Conservation (phyloP, 2,113 vertebrate species). For the Thamnaconus septentrionalis region DNA sequence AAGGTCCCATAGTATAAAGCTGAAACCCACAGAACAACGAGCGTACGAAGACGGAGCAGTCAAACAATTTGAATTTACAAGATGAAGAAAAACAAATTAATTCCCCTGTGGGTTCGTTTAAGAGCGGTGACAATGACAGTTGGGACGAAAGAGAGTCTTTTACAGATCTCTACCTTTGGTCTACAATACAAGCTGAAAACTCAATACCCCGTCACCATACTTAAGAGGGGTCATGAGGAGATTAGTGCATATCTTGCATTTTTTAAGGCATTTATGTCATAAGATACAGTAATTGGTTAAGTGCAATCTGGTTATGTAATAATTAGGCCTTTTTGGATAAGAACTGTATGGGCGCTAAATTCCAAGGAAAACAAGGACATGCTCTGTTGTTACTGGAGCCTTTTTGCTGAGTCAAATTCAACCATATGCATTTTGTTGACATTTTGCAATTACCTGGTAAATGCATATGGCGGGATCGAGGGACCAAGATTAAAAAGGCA, state of each 20-base stretch:
- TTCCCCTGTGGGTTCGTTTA: constrained; percentile 1
- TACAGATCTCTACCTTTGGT: neutral
- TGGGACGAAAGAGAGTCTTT: neutral
- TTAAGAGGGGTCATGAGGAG: constrained; percentile 45
- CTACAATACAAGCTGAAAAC: constrained; percentile 6
- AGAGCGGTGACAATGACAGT: neutral
- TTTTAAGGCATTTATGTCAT: constrained; percentile 45
- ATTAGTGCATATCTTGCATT: constrained; percentile 54
- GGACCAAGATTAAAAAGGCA: too few species aligned
- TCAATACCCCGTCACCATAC: constrained; percentile 29
- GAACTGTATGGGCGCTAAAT: constrained; percentile 34
- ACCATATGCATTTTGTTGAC: constrained; percentile 7
- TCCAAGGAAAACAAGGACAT: constrained; percentile 23
- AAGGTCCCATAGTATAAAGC: constrained; percentile 13
- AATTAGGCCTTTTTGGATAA: constrained; percentile 18
- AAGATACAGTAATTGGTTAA: constrained; percentile 41
- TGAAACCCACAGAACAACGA: constrained; percentile 51
- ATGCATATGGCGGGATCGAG: too few species aligned
- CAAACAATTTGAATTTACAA: neutral
- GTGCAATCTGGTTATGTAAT: constrained; percentile 33
- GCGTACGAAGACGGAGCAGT: too few species aligned
- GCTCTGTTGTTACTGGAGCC: constrained; percentile 51
- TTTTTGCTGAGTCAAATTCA: constrained; percentile 29
- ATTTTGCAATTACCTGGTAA: neutral
- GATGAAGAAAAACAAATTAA: constrained; percentile 7